phyloP scores from a whole-genome alignment of 2,797 vertebrate species.

The Uromys caudimaculatus region DNA sequence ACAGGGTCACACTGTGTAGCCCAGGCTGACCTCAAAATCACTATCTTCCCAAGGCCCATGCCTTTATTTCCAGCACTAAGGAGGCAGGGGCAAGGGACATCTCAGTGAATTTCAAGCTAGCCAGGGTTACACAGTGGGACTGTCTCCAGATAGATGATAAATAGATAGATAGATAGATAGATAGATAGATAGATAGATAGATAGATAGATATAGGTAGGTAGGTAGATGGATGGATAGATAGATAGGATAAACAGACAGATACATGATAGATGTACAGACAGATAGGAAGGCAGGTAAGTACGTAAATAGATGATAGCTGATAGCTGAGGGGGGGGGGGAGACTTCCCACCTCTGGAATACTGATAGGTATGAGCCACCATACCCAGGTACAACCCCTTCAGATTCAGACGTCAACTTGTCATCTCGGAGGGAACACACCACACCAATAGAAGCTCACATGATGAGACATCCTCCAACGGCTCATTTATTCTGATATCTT shows the following conservation, averaged over 20 bases:
- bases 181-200: neutral
- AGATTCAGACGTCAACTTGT: neutral
- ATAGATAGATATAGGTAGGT: neutral
- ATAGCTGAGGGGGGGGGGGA: too few species aligned
- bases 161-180: neutral
- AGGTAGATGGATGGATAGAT: too few species aligned
- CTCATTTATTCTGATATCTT: neutral
- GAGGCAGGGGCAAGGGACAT: neutral
- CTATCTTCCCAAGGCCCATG: neutral
- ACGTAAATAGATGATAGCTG: neutral
- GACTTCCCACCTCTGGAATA: neutral
- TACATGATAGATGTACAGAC: neutral
- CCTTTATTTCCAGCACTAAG: neutral
- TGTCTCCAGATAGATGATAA: neutral
- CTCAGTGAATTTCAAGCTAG: neutral
- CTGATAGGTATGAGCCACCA: neutral
- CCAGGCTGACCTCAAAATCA: neutral
- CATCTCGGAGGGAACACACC: neutral
- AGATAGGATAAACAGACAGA: neutral
- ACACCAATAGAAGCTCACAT: rapidly evolving
- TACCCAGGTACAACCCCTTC: neutral
- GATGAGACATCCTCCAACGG: neutral
- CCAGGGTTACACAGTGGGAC: neutral
- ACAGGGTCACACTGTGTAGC: neutral
- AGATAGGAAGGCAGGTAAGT: neutral